phyloP scores from a whole-genome alignment of 2,888 invertebrate species.

The Chrysotoxum bicinctum region DNA sequence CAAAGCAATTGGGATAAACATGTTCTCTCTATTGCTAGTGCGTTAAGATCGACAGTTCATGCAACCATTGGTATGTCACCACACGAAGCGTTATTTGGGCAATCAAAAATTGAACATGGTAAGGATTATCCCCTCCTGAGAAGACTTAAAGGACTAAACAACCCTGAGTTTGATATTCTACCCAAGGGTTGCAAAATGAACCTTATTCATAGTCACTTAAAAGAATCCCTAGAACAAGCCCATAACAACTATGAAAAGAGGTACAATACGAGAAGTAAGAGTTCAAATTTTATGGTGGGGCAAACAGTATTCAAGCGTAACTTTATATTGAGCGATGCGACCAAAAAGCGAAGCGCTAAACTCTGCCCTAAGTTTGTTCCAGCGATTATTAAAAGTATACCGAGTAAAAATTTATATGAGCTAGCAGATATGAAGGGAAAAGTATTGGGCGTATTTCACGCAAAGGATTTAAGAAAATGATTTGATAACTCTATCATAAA shows the following conservation, averaged over 20 bases:
- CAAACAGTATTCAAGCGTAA: neutral
- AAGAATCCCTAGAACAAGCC: neutral
- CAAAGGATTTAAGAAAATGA: neutral
- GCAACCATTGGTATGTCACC: neutral
- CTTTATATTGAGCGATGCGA: neutral
- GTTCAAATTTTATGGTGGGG: neutral
- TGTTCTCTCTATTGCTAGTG: too few species aligned
- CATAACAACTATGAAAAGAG: too few species aligned
- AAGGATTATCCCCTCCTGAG: neutral
- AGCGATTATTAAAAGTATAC: neutral
- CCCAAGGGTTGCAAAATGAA: neutral
- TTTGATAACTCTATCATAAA: too few species aligned
- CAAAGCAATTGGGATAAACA: neutral
- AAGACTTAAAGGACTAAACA: neutral
- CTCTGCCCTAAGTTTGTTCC: neutral
- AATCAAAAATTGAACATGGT: neutral
- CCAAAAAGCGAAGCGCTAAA: neutral
- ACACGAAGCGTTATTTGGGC: neutral
- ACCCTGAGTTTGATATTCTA: neutral
- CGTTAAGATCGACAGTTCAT: neutral
- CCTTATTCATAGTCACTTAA: neutral
- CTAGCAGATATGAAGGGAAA: neutral
- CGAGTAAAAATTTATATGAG: neutral
- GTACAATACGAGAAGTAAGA: neutral
- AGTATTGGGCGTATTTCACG: neutral